A percentile compares a stretch with the other conserved stretches of the same genome.
phyloP scores from a whole-genome alignment of 2,888 invertebrate species.

The Caradrina clavipalpis region DNA sequence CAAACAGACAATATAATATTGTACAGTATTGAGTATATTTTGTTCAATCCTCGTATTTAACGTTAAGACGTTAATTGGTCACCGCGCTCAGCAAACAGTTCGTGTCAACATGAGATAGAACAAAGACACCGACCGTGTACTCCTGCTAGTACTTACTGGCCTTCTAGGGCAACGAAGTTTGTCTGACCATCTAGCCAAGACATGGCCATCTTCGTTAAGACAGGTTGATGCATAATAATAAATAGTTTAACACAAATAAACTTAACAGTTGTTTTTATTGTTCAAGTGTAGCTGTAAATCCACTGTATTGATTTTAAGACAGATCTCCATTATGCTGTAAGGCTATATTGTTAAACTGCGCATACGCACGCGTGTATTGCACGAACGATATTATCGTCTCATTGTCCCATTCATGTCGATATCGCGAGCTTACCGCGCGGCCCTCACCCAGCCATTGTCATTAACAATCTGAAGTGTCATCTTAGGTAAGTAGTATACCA shows the following conservation, averaged over 20 bases:
- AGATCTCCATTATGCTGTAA: not conserved
- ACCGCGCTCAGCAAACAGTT: constrained; percentile 32
- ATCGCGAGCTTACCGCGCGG: not conserved
- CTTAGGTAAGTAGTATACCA: not conserved
- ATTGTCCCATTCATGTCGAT: constrained; percentile 12
- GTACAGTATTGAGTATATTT: constrained; percentile 2
- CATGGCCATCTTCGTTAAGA: no score
- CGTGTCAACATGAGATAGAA: constrained; percentile 28
- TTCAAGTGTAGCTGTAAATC: not conserved
- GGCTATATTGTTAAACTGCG: not conserved
- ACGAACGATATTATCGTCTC: constrained; percentile 11
- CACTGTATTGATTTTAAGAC: constrained; percentile 4
- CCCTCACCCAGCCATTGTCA: constrained; percentile 14
- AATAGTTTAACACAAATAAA: no score
- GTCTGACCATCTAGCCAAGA: not conserved
- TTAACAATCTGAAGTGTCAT: constrained; percentile 2
- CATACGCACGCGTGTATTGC: not conserved
- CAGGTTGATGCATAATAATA: no score
- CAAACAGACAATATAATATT: constrained; percentile 21
- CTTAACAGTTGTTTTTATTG: not conserved
- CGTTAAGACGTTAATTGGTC: constrained; percentile 36
- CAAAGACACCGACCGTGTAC: constrained; percentile 9
- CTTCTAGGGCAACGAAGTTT: not conserved
- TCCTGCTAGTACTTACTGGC: not conserved
- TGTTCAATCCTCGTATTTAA: constrained; percentile 15